Percentiles rank a stretch among this genome's conserved stretches.
These are phyloP conservation scores for Eufriesea mexicana DNA, from an alignment of 1,140 invertebrate species.

Conservation along the genomic window DNA sequence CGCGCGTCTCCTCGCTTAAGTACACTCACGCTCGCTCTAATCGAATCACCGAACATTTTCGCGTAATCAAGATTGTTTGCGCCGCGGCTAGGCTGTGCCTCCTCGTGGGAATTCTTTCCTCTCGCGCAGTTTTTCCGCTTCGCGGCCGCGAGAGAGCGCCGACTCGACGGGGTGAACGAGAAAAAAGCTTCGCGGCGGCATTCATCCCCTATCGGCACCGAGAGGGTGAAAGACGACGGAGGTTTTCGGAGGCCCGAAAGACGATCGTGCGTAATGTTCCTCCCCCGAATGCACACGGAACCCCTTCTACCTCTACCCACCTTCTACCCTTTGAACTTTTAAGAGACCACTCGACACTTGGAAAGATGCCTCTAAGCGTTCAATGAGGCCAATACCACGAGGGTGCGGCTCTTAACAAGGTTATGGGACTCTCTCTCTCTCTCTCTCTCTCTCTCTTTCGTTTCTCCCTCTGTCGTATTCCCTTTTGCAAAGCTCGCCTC, in stretches of 20 bases:
- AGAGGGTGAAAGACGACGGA: slow-evolving; percentile 5
- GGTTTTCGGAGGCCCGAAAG: slow-evolving; percentile 35
- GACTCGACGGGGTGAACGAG: not conserved
- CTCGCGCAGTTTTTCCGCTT: not conserved
- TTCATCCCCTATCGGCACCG: not conserved
- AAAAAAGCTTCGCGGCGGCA: not conserved
- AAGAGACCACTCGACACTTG: slow-evolving; percentile 69
- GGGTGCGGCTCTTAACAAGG: slow-evolving; percentile 77
- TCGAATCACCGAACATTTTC: slow-evolving; percentile 58
- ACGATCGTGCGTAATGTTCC: slow-evolving; percentile 20
- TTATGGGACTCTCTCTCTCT: slow-evolving; percentile 67
- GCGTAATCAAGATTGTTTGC: slow-evolving; percentile 49
- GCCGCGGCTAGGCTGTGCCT: not conserved
- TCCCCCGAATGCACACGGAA: slow-evolving; percentile 35
- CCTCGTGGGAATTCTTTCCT: slow-evolving; percentile 7
- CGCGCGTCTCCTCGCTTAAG: slow-evolving; percentile 52
- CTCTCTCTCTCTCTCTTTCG: slow-evolving; percentile 31
- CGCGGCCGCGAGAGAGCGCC: not conserved
- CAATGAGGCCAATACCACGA: slow-evolving; percentile 78
- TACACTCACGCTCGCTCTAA: slow-evolving; percentile 58
- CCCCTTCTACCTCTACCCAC: not conserved
- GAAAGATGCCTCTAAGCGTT: slow-evolving; percentile 71
- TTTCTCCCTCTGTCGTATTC: not conserved
- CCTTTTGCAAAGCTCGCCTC: not conserved
- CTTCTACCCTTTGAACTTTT: slow-evolving; percentile 67